A percentile compares a stretch with the other conserved stretches of the same genome.
Evolutionary conservation across 2,797 vertebrate species (phyloP).

Genomic region (Tapirus indicus): DNA sequence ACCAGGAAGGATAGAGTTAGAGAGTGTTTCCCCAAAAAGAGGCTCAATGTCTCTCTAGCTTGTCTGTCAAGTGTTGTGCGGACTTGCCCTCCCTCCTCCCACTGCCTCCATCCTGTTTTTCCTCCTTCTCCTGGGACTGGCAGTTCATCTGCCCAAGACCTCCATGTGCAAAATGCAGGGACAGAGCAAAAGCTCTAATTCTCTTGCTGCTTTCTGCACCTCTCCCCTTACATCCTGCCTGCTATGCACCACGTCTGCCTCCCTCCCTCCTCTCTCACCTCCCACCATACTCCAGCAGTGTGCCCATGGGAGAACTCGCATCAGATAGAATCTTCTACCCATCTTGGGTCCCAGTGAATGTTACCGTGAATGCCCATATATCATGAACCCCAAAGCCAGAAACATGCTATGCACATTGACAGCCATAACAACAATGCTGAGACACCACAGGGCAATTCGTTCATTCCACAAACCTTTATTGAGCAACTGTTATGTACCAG

Average conservation of each 20-base stretch:
- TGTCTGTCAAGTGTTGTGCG: rapidly evolving
- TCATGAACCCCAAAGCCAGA: background rate
- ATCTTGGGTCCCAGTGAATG: background rate
- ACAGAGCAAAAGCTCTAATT: background rate
- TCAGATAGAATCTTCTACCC: background rate
- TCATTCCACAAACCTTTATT: background rate
- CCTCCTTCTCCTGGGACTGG: background rate
- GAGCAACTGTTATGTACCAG: background rate
- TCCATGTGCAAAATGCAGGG: background rate
- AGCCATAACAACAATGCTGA: background rate
- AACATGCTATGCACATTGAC: background rate
- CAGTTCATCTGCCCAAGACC: background rate
- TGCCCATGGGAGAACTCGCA: background rate
- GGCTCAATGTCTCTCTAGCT: background rate
- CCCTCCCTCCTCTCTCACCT: too few relatives aligned
- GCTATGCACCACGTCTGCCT: background rate
- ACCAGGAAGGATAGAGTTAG: background rate
- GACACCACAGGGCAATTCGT: background rate
- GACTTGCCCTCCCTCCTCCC: background rate
- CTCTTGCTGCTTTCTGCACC: background rate
- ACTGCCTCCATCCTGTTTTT: too few relatives aligned
- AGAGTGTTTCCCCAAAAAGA: background rate
- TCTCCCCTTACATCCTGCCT: background rate
- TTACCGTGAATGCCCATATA: background rate
- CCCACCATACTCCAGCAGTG: background rate